Conservation (phyloP, 2,888 invertebrate genomes). For the Autographa gamma region DNA sequence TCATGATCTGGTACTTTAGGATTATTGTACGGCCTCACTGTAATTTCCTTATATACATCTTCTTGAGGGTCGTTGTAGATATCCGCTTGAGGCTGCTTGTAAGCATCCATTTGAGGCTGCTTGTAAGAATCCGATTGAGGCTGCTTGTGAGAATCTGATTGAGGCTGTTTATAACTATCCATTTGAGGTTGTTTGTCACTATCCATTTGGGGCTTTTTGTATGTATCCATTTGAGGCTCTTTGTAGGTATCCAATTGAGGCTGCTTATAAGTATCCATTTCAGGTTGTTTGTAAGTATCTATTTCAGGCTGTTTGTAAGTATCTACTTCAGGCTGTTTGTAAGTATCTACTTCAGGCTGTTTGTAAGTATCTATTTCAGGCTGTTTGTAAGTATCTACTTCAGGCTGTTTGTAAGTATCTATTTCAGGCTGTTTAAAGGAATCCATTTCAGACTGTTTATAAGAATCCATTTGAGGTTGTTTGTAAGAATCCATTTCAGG, state of each 20-base stretch:
- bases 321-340: background rate
- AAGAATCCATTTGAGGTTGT: background rate
- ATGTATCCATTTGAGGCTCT: conserved; percentile 5
- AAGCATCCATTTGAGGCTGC: background rate
- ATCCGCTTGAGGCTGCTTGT: background rate
- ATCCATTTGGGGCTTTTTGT: conserved; percentile 8
- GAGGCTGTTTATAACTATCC: background rate
- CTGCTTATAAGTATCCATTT: too few species aligned
- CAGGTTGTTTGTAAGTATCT: too few species aligned
- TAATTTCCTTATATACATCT: background rate
- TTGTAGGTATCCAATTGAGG: background rate
- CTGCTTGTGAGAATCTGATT: background rate
- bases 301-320: too few species aligned
- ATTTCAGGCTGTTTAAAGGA: background rate
- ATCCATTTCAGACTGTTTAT: conserved; percentile 11
- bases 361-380: conserved; percentile 10
- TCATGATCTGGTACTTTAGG: background rate
- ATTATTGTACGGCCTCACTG: background rate
- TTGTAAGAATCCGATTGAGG: background rate
- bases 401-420: background rate
- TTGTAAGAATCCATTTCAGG: conserved; percentile 13
- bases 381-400: background rate
- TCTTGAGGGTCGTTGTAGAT: background rate
- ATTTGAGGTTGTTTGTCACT: too few species aligned
- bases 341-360: conserved; percentile 6